phyloP scores from a whole-genome alignment of 2,113 vertebrate species.

The Ciconia maguari region DNA sequence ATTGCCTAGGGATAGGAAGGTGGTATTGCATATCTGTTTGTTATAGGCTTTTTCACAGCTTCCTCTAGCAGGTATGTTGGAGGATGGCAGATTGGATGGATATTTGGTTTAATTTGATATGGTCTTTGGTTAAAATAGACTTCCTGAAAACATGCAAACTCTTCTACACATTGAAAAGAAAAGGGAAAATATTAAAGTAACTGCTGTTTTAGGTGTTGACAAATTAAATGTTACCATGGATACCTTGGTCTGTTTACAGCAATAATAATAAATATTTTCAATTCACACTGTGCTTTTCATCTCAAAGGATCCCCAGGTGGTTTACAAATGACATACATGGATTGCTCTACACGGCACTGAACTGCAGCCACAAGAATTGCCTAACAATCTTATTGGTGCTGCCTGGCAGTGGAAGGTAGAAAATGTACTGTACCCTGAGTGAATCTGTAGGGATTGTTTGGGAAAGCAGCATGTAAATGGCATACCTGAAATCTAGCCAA shows the following conservation, averaged over 20 bases:
- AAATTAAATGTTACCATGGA: neutral
- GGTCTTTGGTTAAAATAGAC: neutral
- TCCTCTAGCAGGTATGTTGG: neutral
- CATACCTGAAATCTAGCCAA: neutral
- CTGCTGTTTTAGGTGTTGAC: neutral
- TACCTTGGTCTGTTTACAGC: neutral
- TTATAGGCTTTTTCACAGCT: neutral
- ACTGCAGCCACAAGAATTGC: neutral
- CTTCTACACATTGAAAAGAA: neutral
- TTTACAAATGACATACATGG: neutral
- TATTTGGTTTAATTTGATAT: neutral
- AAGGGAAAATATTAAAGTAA: neutral
- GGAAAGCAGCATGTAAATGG: neutral
- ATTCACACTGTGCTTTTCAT: slow-evolving; percentile 1
- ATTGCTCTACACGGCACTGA: neutral
- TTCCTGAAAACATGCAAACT: neutral
- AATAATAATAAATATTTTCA: slow-evolving; percentile 30
- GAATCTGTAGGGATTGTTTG: neutral
- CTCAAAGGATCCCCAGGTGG: neutral
- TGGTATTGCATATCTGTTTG: neutral
- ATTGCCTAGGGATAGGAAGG: neutral
- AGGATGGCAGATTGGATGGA: neutral
- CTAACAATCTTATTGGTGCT: neutral
- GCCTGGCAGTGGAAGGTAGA: neutral
- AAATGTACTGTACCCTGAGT: neutral